These are phyloP conservation scores for Pelobates cultripes DNA, from an alignment of 2,797 vertebrate genomes.

Conservation along the genomic window DNA sequence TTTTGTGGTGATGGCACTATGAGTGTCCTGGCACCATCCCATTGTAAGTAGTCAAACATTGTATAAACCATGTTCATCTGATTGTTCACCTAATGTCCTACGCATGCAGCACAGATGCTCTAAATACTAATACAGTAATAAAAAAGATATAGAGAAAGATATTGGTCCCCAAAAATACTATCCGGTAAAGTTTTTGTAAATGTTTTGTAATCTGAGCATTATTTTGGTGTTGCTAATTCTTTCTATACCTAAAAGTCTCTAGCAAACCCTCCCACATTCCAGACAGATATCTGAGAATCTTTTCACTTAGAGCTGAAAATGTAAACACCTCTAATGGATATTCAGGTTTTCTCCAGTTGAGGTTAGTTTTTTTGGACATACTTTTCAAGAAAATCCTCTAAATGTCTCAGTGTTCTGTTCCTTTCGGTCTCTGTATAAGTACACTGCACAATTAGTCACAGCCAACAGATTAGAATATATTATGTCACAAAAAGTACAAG, in stretches of 20 bases:
- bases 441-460: conserved; percentile 4
- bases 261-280: conserved; percentile 4
- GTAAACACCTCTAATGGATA: conserved; percentile 8
- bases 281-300: background rate
- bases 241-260: conserved; percentile 8
- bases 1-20: too few relatives aligned
- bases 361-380: conserved; percentile 19
- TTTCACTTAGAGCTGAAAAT: background rate
- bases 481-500: conserved; percentile 1
- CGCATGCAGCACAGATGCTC: too few relatives aligned
- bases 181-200: background rate
- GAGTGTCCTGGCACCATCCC: too few relatives aligned
- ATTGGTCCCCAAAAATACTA: too few relatives aligned
- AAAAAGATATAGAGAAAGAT: too few relatives aligned
- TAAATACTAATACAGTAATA: too few relatives aligned
- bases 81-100: too few relatives aligned
- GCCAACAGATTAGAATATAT: background rate
- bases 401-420: too few relatives aligned
- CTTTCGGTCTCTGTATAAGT: conserved; percentile 8
- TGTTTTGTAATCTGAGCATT: conserved; percentile 1
- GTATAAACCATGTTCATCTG: too few relatives aligned
- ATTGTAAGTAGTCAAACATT: too few relatives aligned
- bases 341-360: conserved; percentile 43
- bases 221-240: conserved; percentile 1
- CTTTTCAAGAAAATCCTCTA: too few relatives aligned